phyloP scores from a whole-genome alignment of 2,888 invertebrate genomes.

The Argyra leucocephala region DNA sequence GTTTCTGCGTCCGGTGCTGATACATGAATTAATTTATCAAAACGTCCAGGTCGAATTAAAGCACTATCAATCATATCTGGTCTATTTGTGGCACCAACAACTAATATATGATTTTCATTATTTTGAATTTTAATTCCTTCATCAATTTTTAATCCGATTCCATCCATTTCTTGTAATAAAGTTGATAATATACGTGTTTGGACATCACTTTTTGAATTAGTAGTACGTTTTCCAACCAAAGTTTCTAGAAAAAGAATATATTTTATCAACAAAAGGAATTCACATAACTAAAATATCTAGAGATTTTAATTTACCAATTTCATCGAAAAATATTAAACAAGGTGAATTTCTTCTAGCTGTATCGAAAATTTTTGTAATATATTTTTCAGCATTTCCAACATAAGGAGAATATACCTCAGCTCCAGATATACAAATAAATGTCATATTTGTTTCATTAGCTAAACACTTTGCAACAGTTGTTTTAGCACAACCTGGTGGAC shows the following conservation, averaged over 20 bases:
- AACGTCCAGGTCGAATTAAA: constrained; percentile 52
- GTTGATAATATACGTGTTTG: constrained; percentile 53
- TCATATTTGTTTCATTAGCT: constrained; percentile 47
- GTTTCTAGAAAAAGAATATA: constrained; percentile 37
- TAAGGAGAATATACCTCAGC: constrained; percentile 57
- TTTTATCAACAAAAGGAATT: background rate
- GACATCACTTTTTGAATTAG: constrained; percentile 40
- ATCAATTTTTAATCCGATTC: constrained; percentile 42
- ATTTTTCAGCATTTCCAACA: constrained; percentile 55
- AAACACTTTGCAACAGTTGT: constrained; percentile 52
- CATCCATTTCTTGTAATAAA: constrained; percentile 58
- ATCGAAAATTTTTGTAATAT: constrained; percentile 50
- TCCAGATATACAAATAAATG: constrained; percentile 50
- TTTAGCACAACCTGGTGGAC: constrained; percentile 59
- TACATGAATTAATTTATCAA: constrained; percentile 53
- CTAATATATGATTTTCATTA: constrained; percentile 42
- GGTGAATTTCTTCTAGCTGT: constrained; percentile 52
- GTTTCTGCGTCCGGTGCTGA: constrained; percentile 49
- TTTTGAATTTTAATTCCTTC: constrained; percentile 10
- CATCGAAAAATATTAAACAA: constrained; percentile 54
- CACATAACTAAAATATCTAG: background rate
- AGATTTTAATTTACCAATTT: constrained; percentile 45
- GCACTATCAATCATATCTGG: constrained; percentile 56
- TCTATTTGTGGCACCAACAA: constrained; percentile 57
- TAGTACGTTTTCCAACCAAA: constrained; percentile 43